Conservation (phyloP, 2,113 vertebrate genomes). For the Etheostoma spectabile region DNA sequence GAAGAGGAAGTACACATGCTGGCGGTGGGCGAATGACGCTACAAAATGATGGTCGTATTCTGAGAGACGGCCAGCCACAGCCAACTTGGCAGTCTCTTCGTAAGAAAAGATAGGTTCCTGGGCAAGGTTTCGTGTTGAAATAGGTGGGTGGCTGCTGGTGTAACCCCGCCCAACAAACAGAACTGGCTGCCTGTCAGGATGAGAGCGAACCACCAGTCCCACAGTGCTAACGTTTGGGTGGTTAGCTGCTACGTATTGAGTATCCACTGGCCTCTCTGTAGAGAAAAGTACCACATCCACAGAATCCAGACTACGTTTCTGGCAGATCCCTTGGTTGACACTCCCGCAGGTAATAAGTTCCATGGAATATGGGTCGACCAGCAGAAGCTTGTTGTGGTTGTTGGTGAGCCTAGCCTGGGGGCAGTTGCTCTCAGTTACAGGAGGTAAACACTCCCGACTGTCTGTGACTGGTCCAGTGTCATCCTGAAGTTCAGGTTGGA, state of each 20-base stretch:
- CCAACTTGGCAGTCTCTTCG: conserved; percentile 95
- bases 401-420: conserved; percentile 90
- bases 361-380: conserved; percentile 87
- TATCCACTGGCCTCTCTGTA: conserved; percentile 92
- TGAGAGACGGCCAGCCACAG: conserved; percentile 92
- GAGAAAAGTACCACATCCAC: conserved; percentile 87
- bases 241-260: conserved; percentile 96
- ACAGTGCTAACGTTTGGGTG: conserved; percentile 95
- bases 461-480: conserved; percentile 91
- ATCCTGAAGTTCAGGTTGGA: conserved; percentile 86
- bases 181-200: conserved; percentile 85
- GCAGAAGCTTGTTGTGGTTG: conserved; percentile 95
- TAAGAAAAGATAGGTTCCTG: conserved; percentile 95
- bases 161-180: conserved; percentile 96
- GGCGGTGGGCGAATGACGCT: conserved; percentile 88
- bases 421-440: conserved; percentile 89
- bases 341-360: conserved; percentile 96
- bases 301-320: conserved; percentile 88
- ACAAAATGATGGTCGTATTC: conserved; percentile 99
- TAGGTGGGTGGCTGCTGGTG: conserved; percentile 96
- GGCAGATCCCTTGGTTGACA: conserved; percentile 94
- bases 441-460: conserved; percentile 94
- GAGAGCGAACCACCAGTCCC: conserved; percentile 89
- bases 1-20: conserved; percentile 95
- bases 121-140: conserved; percentile 93